A percentile compares a stretch with the other conserved stretches of the same genome.
phyloP scores from a whole-genome alignment of 2,888 invertebrate species.

The Eulithis prunata region DNA sequence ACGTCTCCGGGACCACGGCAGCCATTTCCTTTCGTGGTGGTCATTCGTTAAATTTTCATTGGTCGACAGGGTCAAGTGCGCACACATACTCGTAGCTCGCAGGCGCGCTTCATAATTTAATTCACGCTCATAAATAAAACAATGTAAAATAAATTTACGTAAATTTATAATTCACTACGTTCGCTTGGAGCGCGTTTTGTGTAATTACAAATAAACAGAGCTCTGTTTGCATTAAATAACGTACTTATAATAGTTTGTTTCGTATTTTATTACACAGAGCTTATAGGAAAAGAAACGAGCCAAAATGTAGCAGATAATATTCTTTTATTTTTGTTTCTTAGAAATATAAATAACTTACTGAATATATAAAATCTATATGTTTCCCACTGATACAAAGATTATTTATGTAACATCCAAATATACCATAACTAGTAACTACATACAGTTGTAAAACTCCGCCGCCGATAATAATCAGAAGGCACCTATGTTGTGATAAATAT shows the following conservation, averaged over 20 bases:
- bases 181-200: slow-evolving; percentile 46
- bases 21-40: slow-evolving; percentile 72
- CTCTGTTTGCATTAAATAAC: slow-evolving; percentile 37
- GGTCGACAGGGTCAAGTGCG: slow-evolving; percentile 59
- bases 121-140: slow-evolving; percentile 63
- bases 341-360: too few relatives aligned
- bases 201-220: slow-evolving; percentile 44
- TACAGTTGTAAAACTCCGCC: neutral
- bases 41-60: slow-evolving; percentile 74
- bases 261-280: slow-evolving; percentile 2
- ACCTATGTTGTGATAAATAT: neutral
- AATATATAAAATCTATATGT: too few relatives aligned
- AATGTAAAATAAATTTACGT: slow-evolving; percentile 58
- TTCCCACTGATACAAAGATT: too few relatives aligned
- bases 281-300: neutral
- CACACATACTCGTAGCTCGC: slow-evolving; percentile 43
- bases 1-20: slow-evolving; percentile 55
- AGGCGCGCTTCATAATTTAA: slow-evolving; percentile 61
- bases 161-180: slow-evolving; percentile 55
- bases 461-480: neutral
- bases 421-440: neutral
- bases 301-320: neutral
- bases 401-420: too few relatives aligned
- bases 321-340: too few relatives aligned
- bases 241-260: slow-evolving; percentile 4